A percentile compares a stretch with the other conserved stretches of the same genome.
Conservation (phyloP, 2,888 invertebrate species). For the Morinoia aosen region DNA sequence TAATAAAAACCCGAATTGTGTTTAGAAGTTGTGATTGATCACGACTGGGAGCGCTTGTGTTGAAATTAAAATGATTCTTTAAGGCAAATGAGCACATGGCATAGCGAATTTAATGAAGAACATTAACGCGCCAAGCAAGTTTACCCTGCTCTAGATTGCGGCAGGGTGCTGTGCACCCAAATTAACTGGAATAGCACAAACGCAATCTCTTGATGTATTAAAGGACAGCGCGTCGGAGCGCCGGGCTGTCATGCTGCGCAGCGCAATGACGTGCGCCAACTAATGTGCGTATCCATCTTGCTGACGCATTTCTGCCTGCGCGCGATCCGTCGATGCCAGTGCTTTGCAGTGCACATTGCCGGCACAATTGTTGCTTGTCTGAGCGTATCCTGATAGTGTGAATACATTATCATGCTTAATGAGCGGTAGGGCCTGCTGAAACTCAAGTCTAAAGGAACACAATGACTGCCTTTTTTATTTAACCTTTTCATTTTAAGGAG, state of each 20-base stretch:
- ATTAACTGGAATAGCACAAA: not conserved
- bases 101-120: not conserved
- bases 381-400: not conserved
- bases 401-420: not conserved
- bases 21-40: not conserved
- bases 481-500: not conserved
- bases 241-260: not conserved
- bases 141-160: not conserved
- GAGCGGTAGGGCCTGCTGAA: not conserved
- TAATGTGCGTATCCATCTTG: not conserved
- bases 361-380: slow-evolving; percentile 9
- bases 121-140: not conserved
- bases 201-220: not conserved
- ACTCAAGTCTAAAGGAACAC: not conserved
- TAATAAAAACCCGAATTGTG: not conserved
- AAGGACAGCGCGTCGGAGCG: not conserved
- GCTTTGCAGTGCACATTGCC: not conserved
- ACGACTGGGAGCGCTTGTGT: not conserved
- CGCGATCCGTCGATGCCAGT: not conserved
- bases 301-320: not conserved
- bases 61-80: not conserved
- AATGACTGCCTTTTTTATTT: not conserved
- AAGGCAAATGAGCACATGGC: not conserved
- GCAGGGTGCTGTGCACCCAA: not conserved
- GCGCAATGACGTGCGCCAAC: not conserved